phyloP scores from a whole-genome alignment of 2,797 vertebrate genomes.

The Vultur gryphus region DNA sequence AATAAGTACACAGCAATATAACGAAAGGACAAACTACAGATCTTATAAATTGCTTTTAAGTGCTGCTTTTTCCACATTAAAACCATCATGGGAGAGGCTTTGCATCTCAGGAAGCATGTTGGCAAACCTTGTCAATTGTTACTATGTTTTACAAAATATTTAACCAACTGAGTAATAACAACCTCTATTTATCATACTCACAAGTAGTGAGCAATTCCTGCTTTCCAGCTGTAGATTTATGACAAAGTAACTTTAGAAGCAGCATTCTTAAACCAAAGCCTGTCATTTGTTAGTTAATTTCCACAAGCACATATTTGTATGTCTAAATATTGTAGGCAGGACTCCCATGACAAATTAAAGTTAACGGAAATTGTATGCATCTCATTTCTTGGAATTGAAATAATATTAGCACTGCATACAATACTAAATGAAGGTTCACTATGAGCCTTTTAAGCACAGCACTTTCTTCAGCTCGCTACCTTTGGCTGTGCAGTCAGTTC shows the following conservation, averaged over 20 bases:
- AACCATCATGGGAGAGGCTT: neutral
- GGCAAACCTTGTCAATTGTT: neutral
- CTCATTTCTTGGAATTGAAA: neutral
- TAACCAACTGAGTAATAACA: neutral
- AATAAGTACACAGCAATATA: neutral
- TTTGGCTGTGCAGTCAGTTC: neutral
- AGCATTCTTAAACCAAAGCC: neutral
- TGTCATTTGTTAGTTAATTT: neutral
- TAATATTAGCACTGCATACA: neutral
- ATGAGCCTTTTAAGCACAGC: neutral
- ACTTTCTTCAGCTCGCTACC: neutral
- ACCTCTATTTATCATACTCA: neutral
- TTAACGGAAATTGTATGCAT: neutral
- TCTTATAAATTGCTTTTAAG: neutral
- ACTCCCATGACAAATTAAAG: neutral
- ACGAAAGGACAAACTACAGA: neutral
- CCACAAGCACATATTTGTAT: neutral
- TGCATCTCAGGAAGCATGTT: neutral
- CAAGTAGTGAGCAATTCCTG: neutral
- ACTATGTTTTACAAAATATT: slow-evolving; percentile 21
- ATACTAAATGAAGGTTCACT: neutral
- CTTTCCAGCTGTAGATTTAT: neutral
- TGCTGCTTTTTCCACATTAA: neutral
- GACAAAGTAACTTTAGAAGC: neutral
- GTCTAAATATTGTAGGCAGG: neutral